A percentile compares a stretch with the other conserved stretches of the same genome.
These are phyloP conservation scores for Tyria jacobaeae DNA, from an alignment of 2,888 invertebrate species.

Conservation along the genomic window DNA sequence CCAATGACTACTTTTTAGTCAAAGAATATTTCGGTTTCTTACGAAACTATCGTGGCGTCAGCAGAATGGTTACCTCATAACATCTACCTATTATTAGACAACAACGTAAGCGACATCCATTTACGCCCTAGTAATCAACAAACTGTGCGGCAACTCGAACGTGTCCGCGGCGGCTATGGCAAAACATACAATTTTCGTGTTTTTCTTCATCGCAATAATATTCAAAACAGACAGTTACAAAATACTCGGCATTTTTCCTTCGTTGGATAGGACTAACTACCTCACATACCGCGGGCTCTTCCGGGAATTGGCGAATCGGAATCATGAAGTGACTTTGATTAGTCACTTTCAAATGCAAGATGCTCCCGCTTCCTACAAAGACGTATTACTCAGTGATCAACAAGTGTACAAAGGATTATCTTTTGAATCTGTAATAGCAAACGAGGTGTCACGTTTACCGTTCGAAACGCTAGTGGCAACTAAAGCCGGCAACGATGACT, in stretches of 20 bases:
- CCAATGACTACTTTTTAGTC: conserved; percentile 69
- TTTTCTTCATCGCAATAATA: conserved; percentile 67
- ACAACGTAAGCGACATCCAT: conserved; percentile 71
- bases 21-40: conserved; percentile 78
- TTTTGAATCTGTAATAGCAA: conserved; percentile 80
- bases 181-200: conserved; percentile 60
- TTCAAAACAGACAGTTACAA: conserved; percentile 71
- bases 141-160: conserved; percentile 71
- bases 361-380: conserved; percentile 83
- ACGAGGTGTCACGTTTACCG: conserved; percentile 79
- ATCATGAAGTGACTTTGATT: conserved; percentile 85
- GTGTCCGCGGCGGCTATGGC: conserved; percentile 69
- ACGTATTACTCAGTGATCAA: conserved; percentile 80
- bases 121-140: conserved; percentile 78
- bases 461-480: conserved; percentile 80
- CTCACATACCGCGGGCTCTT: conserved; percentile 81
- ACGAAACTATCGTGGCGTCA: conserved; percentile 76
- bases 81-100: conserved; percentile 82
- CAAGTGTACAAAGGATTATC: conserved; percentile 77
- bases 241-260: conserved; percentile 85
- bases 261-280: conserved; percentile 82
- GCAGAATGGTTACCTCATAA: conserved; percentile 80
- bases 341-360: conserved; percentile 81
- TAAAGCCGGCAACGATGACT: conserved; percentile 82
- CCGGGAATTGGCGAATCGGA: conserved; percentile 79